phyloP scores from a whole-genome alignment of 2,888 invertebrate genomes.

The Priocnemis perturbator region DNA sequence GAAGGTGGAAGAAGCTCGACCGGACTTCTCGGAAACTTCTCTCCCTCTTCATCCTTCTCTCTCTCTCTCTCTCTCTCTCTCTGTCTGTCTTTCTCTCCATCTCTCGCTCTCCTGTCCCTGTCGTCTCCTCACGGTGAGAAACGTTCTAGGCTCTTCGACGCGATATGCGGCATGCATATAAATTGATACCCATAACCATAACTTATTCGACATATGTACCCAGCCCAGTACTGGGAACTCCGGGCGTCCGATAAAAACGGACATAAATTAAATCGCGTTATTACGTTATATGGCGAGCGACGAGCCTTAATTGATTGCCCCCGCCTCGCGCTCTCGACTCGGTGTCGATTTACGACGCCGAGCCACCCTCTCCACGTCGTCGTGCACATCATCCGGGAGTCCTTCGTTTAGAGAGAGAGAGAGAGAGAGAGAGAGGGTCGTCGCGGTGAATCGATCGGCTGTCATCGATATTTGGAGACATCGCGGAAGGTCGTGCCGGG shows the following conservation, averaged over 20 bases:
- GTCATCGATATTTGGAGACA: too few species aligned
- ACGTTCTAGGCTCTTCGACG: constrained; percentile 58
- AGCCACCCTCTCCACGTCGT: not conserved
- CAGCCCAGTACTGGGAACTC: constrained; percentile 56
- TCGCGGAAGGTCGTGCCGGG: too few species aligned
- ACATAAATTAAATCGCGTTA: constrained; percentile 58
- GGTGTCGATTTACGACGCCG: not conserved
- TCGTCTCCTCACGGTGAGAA: constrained; percentile 41
- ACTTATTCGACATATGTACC: constrained; percentile 55
- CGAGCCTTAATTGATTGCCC: constrained; percentile 55
- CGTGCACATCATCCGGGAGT: constrained; percentile 3
- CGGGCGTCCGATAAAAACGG: constrained; percentile 56
- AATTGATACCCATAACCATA: constrained; percentile 59
- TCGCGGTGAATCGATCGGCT: not conserved
- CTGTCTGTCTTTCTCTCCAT: constrained; percentile 23
- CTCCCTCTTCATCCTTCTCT: constrained; percentile 19
- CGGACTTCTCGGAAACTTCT: constrained; percentile 40
- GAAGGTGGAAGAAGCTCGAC: constrained; percentile 43
- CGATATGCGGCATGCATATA: constrained; percentile 62
- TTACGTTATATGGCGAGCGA: constrained; percentile 53
- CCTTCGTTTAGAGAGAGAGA: constrained; percentile 17
- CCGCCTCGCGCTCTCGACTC: constrained; percentile 18
- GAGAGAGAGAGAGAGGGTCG: constrained; percentile 17
- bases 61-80: constrained; percentile 28
- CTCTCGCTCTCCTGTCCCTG: constrained; percentile 13